Evolutionary conservation across 1,140 invertebrate genomes (phyloP).

Genomic region (Temnothorax longispinosus): DNA sequence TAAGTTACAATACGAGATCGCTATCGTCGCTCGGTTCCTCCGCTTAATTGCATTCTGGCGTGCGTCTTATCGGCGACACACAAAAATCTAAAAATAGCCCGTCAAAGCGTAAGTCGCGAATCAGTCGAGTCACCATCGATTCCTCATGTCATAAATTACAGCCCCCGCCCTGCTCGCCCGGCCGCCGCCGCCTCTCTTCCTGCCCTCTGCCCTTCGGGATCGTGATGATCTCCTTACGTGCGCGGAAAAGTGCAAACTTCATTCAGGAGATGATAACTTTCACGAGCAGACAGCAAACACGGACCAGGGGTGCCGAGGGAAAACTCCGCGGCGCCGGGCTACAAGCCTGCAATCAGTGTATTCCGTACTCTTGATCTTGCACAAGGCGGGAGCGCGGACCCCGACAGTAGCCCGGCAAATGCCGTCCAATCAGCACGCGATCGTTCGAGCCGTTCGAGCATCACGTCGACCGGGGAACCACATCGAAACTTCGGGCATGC

Average conservation of each 20-base stretch:
- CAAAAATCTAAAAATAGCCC: constrained; percentile 50
- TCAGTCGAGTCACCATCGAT: constrained; percentile 53
- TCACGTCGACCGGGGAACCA: constrained; percentile 60
- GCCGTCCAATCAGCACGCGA: constrained; percentile 66
- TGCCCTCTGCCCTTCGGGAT: constrained; percentile 17
- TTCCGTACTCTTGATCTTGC: constrained; percentile 51
- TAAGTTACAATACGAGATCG: constrained; percentile 33
- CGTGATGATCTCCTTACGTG: constrained; percentile 59
- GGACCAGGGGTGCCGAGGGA: background rate
- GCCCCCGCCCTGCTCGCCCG: background rate
- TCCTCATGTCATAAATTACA: constrained; percentile 59
- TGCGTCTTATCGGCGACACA: constrained; percentile 48
- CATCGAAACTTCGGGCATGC: constrained; percentile 55
- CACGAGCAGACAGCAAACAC: constrained; percentile 28
- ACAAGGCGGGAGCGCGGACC: constrained; percentile 1
- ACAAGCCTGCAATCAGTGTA: constrained; percentile 57
- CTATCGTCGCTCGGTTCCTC: background rate
- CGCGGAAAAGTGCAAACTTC: constrained; percentile 59
- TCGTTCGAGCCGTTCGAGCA: constrained; percentile 56
- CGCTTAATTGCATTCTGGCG: constrained; percentile 65
- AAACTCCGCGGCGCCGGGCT: constrained; percentile 7
- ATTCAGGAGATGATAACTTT: constrained; percentile 65
- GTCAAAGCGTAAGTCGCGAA: constrained; percentile 55
- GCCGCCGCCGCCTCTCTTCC: background rate
- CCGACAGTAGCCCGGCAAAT: constrained; percentile 64